Conservation (phyloP, 1,140 invertebrate genomes). For the Tachypleus tridentatus region DNA sequence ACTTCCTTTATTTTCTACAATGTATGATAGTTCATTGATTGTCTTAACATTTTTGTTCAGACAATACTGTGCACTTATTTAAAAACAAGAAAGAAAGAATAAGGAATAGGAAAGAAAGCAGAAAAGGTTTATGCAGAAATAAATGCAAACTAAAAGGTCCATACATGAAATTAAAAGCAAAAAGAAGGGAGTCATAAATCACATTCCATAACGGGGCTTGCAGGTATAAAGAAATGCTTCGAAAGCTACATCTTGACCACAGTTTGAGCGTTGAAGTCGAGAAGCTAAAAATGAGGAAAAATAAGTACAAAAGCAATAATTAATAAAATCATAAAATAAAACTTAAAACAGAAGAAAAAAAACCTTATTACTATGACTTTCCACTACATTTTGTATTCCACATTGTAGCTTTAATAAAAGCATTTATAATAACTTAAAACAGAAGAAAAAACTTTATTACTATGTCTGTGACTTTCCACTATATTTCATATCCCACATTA, state of each 20-base stretch:
- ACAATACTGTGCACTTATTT: not conserved
- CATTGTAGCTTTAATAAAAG: too few species aligned
- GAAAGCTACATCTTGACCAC: slow-evolving; percentile 15
- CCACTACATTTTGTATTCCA: too few species aligned
- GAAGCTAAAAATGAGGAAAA: slow-evolving; percentile 11
- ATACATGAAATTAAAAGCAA: slow-evolving; percentile 25
- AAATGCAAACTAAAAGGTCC: slow-evolving; percentile 13
- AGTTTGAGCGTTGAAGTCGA: slow-evolving; percentile 15
- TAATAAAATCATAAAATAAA: too few species aligned
- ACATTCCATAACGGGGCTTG: slow-evolving; percentile 23
- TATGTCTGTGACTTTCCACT: too few species aligned
- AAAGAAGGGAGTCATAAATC: slow-evolving; percentile 23
- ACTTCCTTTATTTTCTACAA: too few species aligned
- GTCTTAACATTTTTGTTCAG: too few species aligned
- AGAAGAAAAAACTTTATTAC: too few species aligned
- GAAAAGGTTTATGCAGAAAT: slow-evolving; percentile 3
- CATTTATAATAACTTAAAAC: too few species aligned
- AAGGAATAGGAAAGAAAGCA: slow-evolving; percentile 5
- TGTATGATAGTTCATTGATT: too few species aligned
- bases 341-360: not conserved
- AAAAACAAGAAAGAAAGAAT: slow-evolving; percentile 10
- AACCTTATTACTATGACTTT: not conserved
- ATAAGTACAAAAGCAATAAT: slow-evolving; percentile 6
- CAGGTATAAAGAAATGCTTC: slow-evolving; percentile 17
- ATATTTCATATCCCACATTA: too few species aligned